A percentile compares a stretch with the other conserved stretches of the same genome.
phyloP scores from a whole-genome alignment of 2,888 invertebrate genomes.

The Morpho achilles region DNA sequence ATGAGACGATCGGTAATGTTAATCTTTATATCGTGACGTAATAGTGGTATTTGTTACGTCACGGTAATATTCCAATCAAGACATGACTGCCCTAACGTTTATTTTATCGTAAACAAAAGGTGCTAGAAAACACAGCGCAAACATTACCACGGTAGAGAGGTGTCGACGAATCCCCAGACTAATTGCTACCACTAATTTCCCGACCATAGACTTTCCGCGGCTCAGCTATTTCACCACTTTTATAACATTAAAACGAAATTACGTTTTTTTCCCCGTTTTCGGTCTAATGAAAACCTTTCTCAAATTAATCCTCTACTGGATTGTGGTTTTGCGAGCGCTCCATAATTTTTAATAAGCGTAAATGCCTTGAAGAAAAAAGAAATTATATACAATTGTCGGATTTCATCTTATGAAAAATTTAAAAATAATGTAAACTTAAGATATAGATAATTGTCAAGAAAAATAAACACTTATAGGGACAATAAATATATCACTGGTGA shows the following conservation, averaged over 20 bases:
- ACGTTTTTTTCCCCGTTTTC: conserved; percentile 44
- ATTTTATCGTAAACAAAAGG: conserved; percentile 2
- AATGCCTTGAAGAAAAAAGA: background rate
- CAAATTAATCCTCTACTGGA: conserved; percentile 27
- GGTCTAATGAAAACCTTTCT: conserved; percentile 53
- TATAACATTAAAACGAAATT: conserved; percentile 53
- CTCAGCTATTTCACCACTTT: conserved; percentile 51
- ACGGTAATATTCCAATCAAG: no score
- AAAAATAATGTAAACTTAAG: background rate
- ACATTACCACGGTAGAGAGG: conserved; percentile 16
- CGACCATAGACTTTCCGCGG: conserved; percentile 47
- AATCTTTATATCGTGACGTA: no score
- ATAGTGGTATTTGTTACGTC: no score
- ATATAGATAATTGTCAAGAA: no score
- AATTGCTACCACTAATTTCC: conserved; percentile 43
- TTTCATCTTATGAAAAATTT: background rate
- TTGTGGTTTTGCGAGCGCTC: background rate
- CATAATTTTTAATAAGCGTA: background rate
- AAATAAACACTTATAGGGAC: no score
- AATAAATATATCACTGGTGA: no score
- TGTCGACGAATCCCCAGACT: conserved; percentile 20
- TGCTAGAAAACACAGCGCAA: conserved; percentile 8
- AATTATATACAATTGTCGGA: background rate
- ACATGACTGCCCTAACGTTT: background rate
- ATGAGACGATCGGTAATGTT: no score